Evolutionary conservation across 2,113 vertebrate genomes (phyloP).

Genomic region (Procavia capensis): DNA sequence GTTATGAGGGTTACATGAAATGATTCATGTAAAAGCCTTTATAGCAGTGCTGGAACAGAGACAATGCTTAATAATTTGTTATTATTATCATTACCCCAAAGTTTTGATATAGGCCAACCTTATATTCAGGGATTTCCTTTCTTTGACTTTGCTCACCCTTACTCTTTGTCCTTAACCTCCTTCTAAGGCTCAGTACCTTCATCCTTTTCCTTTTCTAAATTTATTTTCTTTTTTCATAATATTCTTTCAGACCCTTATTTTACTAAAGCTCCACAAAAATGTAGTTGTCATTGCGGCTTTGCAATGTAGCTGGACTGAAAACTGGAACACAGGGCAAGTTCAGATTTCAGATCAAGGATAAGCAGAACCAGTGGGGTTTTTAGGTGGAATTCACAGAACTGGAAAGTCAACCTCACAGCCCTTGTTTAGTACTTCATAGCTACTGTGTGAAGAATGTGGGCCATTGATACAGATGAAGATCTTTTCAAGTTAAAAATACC

Average conservation of each 20-base stretch:
- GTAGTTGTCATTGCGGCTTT: neutral
- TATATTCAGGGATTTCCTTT: conserved; percentile 4
- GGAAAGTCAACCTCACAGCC: neutral
- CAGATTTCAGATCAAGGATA: conserved; percentile 25
- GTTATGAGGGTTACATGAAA: conserved; percentile 13
- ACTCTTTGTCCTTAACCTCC: neutral
- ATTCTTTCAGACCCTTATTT: neutral
- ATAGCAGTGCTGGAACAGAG: too few relatives aligned
- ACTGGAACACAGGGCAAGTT: conserved; percentile 21
- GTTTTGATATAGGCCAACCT: neutral
- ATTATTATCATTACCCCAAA: neutral
- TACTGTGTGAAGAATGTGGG: conserved; percentile 5
- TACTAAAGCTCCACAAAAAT: neutral
- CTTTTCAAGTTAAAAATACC: neutral
- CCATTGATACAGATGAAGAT: neutral
- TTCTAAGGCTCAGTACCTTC: neutral
- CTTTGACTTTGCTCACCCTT: neutral
- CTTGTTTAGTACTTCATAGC: neutral
- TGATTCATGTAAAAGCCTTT: neutral
- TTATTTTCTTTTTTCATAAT: conserved; percentile 17
- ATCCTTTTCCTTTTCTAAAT: neutral
- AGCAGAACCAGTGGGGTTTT: neutral
- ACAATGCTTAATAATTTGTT: too few relatives aligned
- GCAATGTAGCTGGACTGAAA: conserved; percentile 26
- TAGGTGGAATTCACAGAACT: neutral